Conservation (phyloP, 2,797 vertebrate species). For the Neomorphus geoffroyi region DNA sequence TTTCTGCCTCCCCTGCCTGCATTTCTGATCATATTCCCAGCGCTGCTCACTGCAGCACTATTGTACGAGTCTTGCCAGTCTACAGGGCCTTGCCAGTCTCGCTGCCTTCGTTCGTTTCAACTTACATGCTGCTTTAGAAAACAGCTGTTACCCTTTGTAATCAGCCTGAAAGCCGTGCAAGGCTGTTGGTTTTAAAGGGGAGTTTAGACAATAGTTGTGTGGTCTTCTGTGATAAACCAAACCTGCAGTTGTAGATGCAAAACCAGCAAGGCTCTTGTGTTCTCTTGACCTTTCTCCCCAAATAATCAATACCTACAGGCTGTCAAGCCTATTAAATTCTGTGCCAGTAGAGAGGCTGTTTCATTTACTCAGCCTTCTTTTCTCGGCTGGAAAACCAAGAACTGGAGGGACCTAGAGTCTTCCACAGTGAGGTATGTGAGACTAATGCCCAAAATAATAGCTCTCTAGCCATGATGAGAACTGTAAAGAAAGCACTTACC, state of each 20-base stretch:
- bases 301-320: background rate
- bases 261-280: background rate
- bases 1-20: background rate
- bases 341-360: background rate
- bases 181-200: background rate
- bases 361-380: background rate
- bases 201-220: background rate
- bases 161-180: background rate
- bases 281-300: background rate
- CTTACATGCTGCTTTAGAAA: background rate
- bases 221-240: background rate
- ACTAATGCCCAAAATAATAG: slow-evolving; percentile 40
- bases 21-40: background rate
- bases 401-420: background rate
- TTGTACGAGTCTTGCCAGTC: background rate
- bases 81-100: background rate
- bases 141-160: background rate
- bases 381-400: background rate
- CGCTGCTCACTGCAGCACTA: background rate
- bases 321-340: background rate
- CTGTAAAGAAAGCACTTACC: slow-evolving; percentile 42
- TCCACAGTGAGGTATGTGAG: background rate
- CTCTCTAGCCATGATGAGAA: slow-evolving; percentile 18
- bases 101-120: background rate
- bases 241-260: background rate